Evolutionary conservation across 2,888 invertebrate genomes (phyloP).

Genomic region (Alitta virens): DNA sequence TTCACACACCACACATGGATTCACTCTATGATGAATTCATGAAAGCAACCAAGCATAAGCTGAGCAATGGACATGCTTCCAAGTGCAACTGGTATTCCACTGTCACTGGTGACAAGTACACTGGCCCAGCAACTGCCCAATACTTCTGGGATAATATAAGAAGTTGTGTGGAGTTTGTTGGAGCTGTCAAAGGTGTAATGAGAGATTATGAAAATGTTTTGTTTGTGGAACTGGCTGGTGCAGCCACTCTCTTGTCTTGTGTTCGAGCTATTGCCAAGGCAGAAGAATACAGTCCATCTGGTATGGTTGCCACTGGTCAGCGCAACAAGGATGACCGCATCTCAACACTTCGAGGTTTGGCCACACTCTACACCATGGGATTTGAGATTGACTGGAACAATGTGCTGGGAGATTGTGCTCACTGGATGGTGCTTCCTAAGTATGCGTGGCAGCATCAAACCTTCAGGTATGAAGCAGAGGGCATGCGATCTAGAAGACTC

Average conservation of each 20-base stretch:
- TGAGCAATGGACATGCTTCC: not conserved
- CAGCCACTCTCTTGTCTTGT: constrained; percentile 18
- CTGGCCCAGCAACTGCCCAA: not conserved
- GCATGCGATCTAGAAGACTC: constrained; percentile 5
- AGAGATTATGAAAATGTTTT: constrained; percentile 15
- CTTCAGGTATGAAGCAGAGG: constrained; percentile 17
- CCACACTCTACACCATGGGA: constrained; percentile 12
- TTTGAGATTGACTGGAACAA: constrained; percentile 10
- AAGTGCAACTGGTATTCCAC: constrained; percentile 10
- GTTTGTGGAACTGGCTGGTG: constrained; percentile 14
- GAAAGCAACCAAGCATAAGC: constrained; percentile 9
- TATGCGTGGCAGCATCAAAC: constrained; percentile 21
- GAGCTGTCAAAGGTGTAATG: constrained; percentile 12
- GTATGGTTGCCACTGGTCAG: constrained; percentile 11
- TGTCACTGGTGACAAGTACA: constrained; percentile 8
- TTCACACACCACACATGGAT: constrained; percentile 21
- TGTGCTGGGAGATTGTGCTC: constrained; percentile 9
- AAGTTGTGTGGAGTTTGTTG: constrained; percentile 15
- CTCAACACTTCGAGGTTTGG: constrained; percentile 10
- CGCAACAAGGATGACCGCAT: constrained; percentile 4
- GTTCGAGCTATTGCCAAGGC: constrained; percentile 10
- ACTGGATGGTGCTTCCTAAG: constrained; percentile 14
- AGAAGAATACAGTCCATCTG: constrained; percentile 1
- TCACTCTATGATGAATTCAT: constrained; percentile 15
- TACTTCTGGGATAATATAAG: constrained; percentile 25